Percentiles rank a stretch among this genome's conserved stretches.
Evolutionary conservation across 2,113 vertebrate species (phyloP).

Genomic region (Calidris pygmaea): DNA sequence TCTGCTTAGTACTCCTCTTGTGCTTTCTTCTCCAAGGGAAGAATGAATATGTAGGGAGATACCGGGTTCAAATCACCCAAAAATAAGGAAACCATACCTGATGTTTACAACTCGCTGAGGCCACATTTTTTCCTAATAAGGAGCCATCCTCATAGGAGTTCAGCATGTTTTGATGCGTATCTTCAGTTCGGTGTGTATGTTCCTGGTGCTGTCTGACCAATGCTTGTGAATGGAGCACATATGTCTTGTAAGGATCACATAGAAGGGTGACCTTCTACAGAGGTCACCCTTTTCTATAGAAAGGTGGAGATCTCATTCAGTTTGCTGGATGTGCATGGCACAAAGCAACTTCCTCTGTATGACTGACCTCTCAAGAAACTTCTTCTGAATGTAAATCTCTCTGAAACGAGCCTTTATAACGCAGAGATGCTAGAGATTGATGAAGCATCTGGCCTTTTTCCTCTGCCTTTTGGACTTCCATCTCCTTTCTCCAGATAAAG

Average conservation of each 20-base stretch:
- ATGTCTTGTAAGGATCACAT: background rate
- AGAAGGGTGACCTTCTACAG: too few species aligned
- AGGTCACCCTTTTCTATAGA: too few species aligned
- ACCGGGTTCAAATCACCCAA: background rate
- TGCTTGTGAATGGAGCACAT: rapidly evolving
- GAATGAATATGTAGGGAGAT: background rate
- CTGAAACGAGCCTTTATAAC: background rate
- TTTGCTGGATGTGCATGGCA: background rate
- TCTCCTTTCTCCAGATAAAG: background rate
- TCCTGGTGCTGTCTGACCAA: background rate
- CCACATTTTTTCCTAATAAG: background rate
- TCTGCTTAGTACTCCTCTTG: background rate
- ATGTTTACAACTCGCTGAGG: rapidly evolving
- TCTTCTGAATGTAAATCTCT: background rate
- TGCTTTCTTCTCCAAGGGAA: background rate
- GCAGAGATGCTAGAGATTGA: background rate
- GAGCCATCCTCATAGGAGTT: background rate
- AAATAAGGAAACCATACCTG: background rate
- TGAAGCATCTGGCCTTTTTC: background rate
- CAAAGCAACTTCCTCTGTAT: background rate
- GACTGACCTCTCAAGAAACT: background rate
- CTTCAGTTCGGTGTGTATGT: background rate
- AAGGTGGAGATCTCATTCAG: background rate
- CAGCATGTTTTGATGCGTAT: background rate
- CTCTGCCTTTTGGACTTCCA: background rate